These are phyloP conservation scores for Osedax frankpressi DNA, from an alignment of 2,888 invertebrate genomes.

Conservation along the genomic window DNA sequence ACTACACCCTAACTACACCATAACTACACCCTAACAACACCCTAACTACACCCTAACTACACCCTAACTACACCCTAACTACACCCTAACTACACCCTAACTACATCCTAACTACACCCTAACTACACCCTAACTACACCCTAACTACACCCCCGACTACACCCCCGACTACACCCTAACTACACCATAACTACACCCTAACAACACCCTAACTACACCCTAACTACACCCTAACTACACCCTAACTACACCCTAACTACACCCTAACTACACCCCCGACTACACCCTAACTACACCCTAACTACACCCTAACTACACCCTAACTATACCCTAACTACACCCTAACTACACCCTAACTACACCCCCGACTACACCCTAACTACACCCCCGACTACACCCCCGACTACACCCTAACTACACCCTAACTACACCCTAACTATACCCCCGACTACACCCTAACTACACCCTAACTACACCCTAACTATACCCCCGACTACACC, in stretches of 20 bases:
- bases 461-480: background rate
- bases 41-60: background rate
- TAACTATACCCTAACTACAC: background rate
- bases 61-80: background rate
- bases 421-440: background rate
- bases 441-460: background rate
- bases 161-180: constrained; percentile 50
- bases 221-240: background rate
- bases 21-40: too few relatives aligned
- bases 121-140: background rate
- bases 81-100: background rate
- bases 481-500: background rate
- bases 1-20: too few relatives aligned
- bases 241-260: background rate
- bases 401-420: background rate
- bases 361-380: constrained; percentile 50
- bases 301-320: background rate
- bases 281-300: too few relatives aligned
- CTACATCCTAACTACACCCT: background rate
- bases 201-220: background rate
- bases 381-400: too few relatives aligned
- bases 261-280: background rate
- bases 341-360: background rate
- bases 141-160: background rate
- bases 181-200: too few relatives aligned